phyloP scores from a whole-genome alignment of 2,113 vertebrate species.

The Hippolais icterina region DNA sequence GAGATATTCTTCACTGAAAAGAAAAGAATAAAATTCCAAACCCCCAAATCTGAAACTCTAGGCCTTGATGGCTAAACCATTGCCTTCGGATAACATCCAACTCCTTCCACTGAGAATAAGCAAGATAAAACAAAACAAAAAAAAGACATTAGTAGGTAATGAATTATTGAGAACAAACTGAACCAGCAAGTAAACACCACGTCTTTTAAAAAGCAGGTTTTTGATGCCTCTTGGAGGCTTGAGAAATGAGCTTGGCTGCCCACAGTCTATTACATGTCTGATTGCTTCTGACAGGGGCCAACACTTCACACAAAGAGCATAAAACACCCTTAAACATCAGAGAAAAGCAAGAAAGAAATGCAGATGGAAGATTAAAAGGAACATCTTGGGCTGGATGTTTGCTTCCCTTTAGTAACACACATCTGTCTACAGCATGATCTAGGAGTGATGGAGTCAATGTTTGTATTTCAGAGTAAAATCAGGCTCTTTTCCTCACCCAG shows the following conservation, averaged over 20 bases:
- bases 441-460: neutral
- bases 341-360: neutral
- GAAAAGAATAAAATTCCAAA: neutral
- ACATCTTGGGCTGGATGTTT: neutral
- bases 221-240: constrained; percentile 20
- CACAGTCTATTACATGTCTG: neutral
- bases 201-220: constrained; percentile 10
- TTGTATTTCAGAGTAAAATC: neutral
- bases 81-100: neutral
- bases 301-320: constrained; percentile 22
- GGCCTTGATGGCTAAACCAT: neutral
- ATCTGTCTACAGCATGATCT: neutral
- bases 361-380: neutral
- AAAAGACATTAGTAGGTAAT: constrained; percentile 8
- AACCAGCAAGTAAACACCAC: constrained; percentile 29
- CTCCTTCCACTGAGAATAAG: constrained; percentile 26
- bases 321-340: neutral
- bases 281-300: constrained; percentile 37
- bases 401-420: neutral
- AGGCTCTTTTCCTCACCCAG: neutral
- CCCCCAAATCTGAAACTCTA: neutral
- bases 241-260: constrained; percentile 10
- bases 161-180: constrained; percentile 59
- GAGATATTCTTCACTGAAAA: neutral
- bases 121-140: neutral